Evolutionary conservation across 92 coral and sea anemone species (phyloP), one percentile per base, ranked within the genome.

Genomic region (Siderastrea radians): DNA sequence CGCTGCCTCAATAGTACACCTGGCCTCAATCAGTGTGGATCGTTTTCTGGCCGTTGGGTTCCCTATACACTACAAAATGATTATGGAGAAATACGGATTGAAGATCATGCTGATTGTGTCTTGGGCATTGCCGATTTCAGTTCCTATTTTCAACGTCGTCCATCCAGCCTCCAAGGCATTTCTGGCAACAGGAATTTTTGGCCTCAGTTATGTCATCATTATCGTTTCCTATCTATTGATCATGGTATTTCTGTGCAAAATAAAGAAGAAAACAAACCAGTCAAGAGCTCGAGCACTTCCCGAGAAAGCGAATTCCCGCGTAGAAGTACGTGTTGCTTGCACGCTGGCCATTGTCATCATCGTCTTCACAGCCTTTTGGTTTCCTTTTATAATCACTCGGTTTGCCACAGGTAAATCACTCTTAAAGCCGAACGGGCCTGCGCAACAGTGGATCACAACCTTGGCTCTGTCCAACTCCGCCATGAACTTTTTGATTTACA

Each of bases 21-120:
- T 90, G 84, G 94, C 94, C 7, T 84, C 88, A 12, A 91, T 91
- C 67, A 86, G 94, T 64, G 74, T 91, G 0, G 94, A 91, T 49
- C 91, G 94, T 15, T 84, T 84, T 7, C 51, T 86, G 10, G 91
- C 89, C 47, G 82, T 91, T 1, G 82, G 74, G 19, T 79, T 75
- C 49, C 94, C 94, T 75, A 84, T 86, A 60, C 85, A 64, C 54
- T 79, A 91, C 77, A 78, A 69, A 69, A 49, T 55, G 51, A 81
- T 87, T 26, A 74, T 91, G 87, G 72, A 79, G 57, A 87, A 17
- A 49, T 81, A 68, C 17, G 94, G 94, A 6, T 81, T 80, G 16
- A 87, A 87, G 4, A 52, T 69, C 38, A 75, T 91, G 88, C 13
- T 91, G 49, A 61, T 76, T 11, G 55, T 17, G 0, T 74, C 90